These are phyloP conservation scores for Cecropterus lyciades DNA, from an alignment of 1,140 invertebrate genomes.

Conservation along the genomic window DNA sequence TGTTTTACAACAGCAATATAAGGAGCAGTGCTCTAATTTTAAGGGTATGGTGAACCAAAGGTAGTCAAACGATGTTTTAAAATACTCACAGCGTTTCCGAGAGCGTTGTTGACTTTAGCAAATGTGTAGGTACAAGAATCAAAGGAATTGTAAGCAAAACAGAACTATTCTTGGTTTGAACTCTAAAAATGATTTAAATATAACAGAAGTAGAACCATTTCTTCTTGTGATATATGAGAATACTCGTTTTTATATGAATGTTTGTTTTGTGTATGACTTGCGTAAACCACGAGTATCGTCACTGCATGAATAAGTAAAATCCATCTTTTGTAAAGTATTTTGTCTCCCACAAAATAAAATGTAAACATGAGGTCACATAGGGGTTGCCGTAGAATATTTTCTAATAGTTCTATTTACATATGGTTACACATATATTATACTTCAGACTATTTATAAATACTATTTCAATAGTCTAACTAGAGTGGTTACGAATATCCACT, in stretches of 20 bases:
- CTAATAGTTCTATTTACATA: neutral
- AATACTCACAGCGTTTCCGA: too few species aligned
- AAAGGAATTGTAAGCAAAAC: neutral
- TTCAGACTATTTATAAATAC: too few species aligned
- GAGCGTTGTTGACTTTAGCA: neutral
- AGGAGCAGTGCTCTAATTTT: too few species aligned
- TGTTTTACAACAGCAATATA: too few species aligned
- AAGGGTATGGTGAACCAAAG: too few species aligned
- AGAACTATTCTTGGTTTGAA: slow-evolving; percentile 4
- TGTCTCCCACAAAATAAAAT: slow-evolving; percentile 1
- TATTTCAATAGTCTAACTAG: too few species aligned
- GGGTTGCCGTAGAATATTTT: neutral
- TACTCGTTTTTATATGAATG: slow-evolving; percentile 4
- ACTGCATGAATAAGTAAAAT: slow-evolving; percentile 6
- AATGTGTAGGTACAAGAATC: neutral
- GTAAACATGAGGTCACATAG: neutral
- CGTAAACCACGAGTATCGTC: neutral
- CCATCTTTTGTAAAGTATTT: slow-evolving; percentile 17
- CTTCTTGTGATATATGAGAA: neutral
- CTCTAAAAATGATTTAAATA: slow-evolving; percentile 7
- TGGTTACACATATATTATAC: too few species aligned
- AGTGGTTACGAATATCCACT: too few species aligned
- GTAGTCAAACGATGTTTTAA: too few species aligned
- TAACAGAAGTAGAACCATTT: neutral
- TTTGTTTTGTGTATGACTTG: neutral